Evolutionary conservation across 2,113 vertebrate species (phyloP).

Genomic region (Phaetusa simplex): DNA sequence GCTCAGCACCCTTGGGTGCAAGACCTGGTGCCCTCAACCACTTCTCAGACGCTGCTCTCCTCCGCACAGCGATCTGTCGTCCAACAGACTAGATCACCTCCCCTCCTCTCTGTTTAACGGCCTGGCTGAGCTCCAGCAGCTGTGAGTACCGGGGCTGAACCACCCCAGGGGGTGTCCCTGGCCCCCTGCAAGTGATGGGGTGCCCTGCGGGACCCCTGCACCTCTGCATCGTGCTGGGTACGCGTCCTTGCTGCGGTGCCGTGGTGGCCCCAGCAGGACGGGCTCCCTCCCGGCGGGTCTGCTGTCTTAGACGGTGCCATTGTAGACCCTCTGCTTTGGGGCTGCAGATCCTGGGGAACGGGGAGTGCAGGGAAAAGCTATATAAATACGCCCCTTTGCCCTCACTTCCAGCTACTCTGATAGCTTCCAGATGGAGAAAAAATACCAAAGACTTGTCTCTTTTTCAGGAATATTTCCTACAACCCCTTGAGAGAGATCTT

Average conservation of each 20-base stretch:
- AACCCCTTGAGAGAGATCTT: conserved; percentile 62
- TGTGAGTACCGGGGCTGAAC: conserved; percentile 36
- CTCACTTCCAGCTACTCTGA: neutral
- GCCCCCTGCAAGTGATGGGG: neutral
- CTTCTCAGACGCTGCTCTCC: neutral
- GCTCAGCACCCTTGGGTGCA: neutral
- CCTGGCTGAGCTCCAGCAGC: conserved; percentile 65
- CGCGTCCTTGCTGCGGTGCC: neutral
- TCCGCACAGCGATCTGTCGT: conserved; percentile 65
- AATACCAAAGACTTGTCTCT: neutral
- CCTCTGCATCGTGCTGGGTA: accelerated
- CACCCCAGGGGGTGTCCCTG: neutral
- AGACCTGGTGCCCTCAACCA: neutral
- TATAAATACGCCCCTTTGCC: no score
- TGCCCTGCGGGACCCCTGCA: neutral
- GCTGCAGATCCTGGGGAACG: accelerated
- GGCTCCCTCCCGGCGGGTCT: neutral
- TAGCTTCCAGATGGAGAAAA: neutral
- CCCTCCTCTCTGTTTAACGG: conserved; percentile 43
- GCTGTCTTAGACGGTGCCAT: no score
- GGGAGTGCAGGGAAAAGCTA: neutral
- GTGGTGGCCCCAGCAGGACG: accelerated
- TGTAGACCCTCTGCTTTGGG: accelerated
- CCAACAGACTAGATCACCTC: conserved; percentile 60
- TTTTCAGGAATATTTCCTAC: conserved; percentile 72